These are phyloP conservation scores for Macrostomum lignano DNA, from an alignment of 1,140 invertebrate species.

Conservation along the genomic window DNA sequence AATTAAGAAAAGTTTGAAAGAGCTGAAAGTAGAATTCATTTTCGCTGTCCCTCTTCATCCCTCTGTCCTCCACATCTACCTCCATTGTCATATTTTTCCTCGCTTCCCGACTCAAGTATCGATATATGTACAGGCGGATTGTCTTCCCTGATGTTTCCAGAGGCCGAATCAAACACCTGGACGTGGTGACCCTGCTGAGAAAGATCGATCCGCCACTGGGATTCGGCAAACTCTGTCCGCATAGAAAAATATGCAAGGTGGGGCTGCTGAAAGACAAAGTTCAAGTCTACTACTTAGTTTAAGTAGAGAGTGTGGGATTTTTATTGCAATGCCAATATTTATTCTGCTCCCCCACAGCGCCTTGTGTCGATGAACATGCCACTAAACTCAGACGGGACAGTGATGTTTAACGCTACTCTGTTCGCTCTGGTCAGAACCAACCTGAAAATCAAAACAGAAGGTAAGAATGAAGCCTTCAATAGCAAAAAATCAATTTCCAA, in stretches of 20 bases:
- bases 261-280: conserved; percentile 8
- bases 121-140: too few species aligned
- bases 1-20: too few species aligned
- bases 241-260: conserved; percentile 87
- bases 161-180: conserved; percentile 91
- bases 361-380: conserved; percentile 99
- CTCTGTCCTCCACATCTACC: too few species aligned
- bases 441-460: conserved; percentile 76
- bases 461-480: conserved; percentile 9
- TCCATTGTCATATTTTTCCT: too few species aligned
- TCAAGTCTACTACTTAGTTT: too few species aligned
- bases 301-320: too few species aligned
- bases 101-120: too few species aligned
- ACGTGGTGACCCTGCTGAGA: conserved; percentile 77
- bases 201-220: conserved; percentile 95
- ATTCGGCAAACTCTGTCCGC: conserved; percentile 94
- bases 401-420: conserved; percentile 89
- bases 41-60: too few species aligned
- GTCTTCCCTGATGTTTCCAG: conserved; percentile 32
- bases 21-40: too few species aligned
- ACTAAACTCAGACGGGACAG: conserved; percentile 89
- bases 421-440: conserved; percentile 94
- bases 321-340: too few species aligned
- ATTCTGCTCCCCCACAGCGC: too few species aligned
- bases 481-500: too few species aligned